Conservation (phyloP, 2,797 vertebrate species). For the Hippocampus kuda region DNA sequence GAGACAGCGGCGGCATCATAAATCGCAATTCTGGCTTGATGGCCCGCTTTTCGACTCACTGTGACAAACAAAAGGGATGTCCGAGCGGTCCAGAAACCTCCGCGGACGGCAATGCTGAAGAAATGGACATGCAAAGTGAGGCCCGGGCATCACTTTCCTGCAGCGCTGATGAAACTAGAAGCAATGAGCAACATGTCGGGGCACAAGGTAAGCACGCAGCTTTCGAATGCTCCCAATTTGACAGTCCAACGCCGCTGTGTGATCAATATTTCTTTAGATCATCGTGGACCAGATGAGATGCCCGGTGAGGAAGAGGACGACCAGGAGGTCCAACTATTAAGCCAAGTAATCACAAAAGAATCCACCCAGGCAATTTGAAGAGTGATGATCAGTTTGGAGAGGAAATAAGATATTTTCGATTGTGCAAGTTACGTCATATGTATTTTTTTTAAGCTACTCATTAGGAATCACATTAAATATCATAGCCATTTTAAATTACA, state of each 20-base stretch:
- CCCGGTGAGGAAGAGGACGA: slow-evolving; percentile 20
- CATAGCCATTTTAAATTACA: too few relatives aligned
- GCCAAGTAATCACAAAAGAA: slow-evolving; percentile 22
- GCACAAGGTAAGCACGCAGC: slow-evolving; percentile 24
- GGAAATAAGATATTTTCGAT: not conserved
- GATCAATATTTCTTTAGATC: slow-evolving; percentile 34
- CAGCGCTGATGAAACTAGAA: slow-evolving; percentile 9
- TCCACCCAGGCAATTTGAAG: too few relatives aligned
- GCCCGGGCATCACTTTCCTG: slow-evolving; percentile 12
- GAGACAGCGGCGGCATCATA: not conserved
- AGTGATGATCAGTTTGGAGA: not conserved
- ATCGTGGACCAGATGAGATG: slow-evolving; percentile 23
- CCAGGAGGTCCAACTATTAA: slow-evolving; percentile 17
- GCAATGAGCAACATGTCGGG: slow-evolving; percentile 11
- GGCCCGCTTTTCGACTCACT: not conserved
- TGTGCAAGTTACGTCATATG: not conserved
- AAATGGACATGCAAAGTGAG: slow-evolving; percentile 23
- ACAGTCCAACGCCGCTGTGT: not conserved
- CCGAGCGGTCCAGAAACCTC: slow-evolving; percentile 20
- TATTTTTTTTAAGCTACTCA: too few relatives aligned
- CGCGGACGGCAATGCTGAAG: slow-evolving; percentile 26
- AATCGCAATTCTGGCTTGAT: not conserved
- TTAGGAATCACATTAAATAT: too few relatives aligned
- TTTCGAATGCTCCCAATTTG: not conserved
- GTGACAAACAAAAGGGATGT: slow-evolving; percentile 7